These are phyloP conservation scores for Nettapus auritus DNA, from an alignment of 2,113 vertebrate species.

Conservation along the genomic window DNA sequence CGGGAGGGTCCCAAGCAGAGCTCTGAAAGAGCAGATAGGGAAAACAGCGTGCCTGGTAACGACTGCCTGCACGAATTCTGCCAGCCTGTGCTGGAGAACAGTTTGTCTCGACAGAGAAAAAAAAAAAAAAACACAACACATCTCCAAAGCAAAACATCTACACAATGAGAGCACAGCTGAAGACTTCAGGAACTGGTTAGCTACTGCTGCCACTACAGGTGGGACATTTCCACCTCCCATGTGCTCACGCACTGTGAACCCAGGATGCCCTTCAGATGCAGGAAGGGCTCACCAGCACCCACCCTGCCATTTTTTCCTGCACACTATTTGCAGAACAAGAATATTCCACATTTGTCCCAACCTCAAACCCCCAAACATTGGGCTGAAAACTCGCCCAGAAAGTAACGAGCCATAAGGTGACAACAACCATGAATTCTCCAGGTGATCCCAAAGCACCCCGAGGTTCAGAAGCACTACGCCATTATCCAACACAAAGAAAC, in stretches of 20 bases:
- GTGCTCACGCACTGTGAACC: rapidly evolving
- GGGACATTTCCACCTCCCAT: neutral
- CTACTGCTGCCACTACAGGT: neutral
- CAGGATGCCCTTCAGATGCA: neutral
- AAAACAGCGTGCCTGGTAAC: neutral
- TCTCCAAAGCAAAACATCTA: neutral
- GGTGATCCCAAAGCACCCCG: neutral
- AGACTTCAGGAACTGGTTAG: neutral
- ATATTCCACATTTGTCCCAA: neutral
- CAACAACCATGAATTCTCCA: neutral
- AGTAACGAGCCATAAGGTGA: neutral
- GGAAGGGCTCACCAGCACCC: neutral
- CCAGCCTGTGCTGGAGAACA: neutral
- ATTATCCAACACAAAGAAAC: neutral
- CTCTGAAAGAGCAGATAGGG: neutral
- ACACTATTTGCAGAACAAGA: neutral
- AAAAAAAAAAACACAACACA: neutral
- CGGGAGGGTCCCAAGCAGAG: neutral
- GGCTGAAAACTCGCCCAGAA: neutral
- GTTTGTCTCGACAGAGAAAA: neutral
- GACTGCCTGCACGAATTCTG: neutral
- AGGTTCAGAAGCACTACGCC: neutral
- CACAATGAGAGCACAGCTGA: neutral
- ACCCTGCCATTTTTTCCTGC: neutral
- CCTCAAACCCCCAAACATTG: neutral